A percentile compares a stretch with the other conserved stretches of the same genome.
Evolutionary conservation across 1,140 invertebrate genomes (phyloP).

Genomic region (Macrocentrus cingulum): DNA sequence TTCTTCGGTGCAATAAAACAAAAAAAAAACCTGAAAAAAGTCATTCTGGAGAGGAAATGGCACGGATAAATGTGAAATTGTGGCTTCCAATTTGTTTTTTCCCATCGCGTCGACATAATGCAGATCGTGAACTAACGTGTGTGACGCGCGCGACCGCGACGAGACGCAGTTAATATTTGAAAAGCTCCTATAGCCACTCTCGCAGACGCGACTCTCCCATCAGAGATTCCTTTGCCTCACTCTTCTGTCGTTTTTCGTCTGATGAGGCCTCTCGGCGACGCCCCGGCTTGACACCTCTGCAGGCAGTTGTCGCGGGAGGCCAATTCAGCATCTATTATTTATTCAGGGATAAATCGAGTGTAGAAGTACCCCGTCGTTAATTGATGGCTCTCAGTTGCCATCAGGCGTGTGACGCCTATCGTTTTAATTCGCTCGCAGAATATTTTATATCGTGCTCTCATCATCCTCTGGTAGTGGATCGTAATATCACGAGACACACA

Average conservation of each 20-base stretch:
- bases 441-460: constrained; percentile 43
- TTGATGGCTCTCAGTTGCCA: constrained; percentile 55
- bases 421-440: constrained; percentile 53
- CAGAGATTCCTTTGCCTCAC: constrained; percentile 8
- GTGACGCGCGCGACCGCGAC: constrained; percentile 23
- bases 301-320: constrained; percentile 3
- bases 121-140: constrained; percentile 28
- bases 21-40: too few species aligned
- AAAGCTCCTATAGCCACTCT: constrained; percentile 23
- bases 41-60: too few species aligned
- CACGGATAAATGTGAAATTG: too few species aligned
- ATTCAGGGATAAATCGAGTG: constrained; percentile 55
- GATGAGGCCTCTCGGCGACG: not conserved
- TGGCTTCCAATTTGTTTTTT: too few species aligned
- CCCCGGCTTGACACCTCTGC: constrained; percentile 13
- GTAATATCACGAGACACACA: too few species aligned
- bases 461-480: constrained; percentile 3
- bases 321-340: constrained; percentile 46
- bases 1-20: too few species aligned
- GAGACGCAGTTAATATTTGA: constrained; percentile 44
- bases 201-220: constrained; percentile 10
- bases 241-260: not conserved
- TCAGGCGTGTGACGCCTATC: constrained; percentile 55
- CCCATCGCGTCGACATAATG: not conserved
- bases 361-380: constrained; percentile 47